Evolutionary conservation across 1,140 invertebrate species (phyloP).

Genomic region (Hydropsyche tenuis): DNA sequence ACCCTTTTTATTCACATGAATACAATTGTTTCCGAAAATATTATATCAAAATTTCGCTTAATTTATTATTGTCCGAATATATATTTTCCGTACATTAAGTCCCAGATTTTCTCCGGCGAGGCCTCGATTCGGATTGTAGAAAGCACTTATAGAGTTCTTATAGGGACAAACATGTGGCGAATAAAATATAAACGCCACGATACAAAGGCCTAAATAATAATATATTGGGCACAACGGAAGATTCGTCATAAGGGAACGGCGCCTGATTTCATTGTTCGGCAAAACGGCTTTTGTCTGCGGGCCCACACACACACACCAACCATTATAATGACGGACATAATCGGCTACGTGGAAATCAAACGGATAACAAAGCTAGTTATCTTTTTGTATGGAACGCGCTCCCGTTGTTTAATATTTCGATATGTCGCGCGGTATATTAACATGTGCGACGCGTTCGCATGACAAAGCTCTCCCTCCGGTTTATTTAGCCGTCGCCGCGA

Average conservation of each 20-base stretch:
- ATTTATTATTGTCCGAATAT: no score
- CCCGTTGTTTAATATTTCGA: constrained; percentile 24
- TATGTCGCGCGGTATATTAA: background rate
- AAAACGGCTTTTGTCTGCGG: constrained; percentile 1
- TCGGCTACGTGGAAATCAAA: constrained; percentile 26
- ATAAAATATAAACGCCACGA: constrained; percentile 2
- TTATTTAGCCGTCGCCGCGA: background rate
- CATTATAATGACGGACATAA: constrained; percentile 18
- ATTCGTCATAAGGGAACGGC: constrained; percentile 25
- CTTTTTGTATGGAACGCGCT: background rate
- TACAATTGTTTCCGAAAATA: no score
- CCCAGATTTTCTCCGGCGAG: no score
- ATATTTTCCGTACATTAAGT: no score
- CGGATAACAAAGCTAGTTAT: constrained; percentile 26
- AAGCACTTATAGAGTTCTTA: no score
- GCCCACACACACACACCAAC: background rate
- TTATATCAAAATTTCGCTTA: no score
- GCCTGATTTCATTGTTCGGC: constrained; percentile 12
- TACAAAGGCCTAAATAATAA: constrained; percentile 10
- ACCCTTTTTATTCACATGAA: no score
- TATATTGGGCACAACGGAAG: constrained; percentile 8
- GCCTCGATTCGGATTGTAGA: no score
- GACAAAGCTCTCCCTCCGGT: no score
- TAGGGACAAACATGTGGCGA: background rate
- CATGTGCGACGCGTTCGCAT: background rate